phyloP scores from a whole-genome alignment of 2,888 invertebrate species.

The Cantharis rufa region DNA sequence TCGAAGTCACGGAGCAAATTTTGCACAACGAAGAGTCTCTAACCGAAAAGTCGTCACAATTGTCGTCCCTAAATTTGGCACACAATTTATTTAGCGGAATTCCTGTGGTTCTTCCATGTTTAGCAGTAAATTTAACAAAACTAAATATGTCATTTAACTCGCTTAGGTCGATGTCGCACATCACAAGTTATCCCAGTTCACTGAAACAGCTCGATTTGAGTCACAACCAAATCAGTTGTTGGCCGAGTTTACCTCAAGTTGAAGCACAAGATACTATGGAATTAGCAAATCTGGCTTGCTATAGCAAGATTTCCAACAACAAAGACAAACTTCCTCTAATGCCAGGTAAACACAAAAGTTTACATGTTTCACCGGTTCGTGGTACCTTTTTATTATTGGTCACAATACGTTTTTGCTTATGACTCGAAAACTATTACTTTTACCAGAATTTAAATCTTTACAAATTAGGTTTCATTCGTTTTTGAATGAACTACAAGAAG shows the following conservation, averaged over 20 bases:
- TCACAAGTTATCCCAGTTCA: conserved; percentile 86
- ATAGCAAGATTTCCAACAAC: conserved; percentile 46
- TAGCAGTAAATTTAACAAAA: conserved; percentile 82
- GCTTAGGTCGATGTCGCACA: conserved; percentile 77
- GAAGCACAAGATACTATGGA: conserved; percentile 63
- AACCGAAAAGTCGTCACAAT: conserved; percentile 64
- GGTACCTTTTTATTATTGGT: no score
- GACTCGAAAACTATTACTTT: no score
- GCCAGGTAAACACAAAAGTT: no score
- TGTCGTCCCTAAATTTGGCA: conserved; percentile 81
- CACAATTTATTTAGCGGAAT: conserved; percentile 89
- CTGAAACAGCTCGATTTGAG: conserved; percentile 92
- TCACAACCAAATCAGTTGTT: conserved; percentile 87
- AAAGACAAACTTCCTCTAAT: conserved; percentile 50
- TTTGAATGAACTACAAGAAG: no score
- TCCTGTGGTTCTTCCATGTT: conserved; percentile 87
- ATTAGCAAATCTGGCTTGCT: conserved; percentile 73
- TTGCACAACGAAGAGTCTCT: conserved; percentile 62
- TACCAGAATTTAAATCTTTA: no score
- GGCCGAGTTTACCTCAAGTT: conserved; percentile 84
- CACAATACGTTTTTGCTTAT: no score
- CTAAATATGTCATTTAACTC: conserved; percentile 92
- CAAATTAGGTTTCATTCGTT: no score
- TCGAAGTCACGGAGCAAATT: conserved; percentile 71
- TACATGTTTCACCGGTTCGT: no score